Base-by-base conservation (phyloP, 2,113 vertebrate species). In the Numenius arquata region DNA sequence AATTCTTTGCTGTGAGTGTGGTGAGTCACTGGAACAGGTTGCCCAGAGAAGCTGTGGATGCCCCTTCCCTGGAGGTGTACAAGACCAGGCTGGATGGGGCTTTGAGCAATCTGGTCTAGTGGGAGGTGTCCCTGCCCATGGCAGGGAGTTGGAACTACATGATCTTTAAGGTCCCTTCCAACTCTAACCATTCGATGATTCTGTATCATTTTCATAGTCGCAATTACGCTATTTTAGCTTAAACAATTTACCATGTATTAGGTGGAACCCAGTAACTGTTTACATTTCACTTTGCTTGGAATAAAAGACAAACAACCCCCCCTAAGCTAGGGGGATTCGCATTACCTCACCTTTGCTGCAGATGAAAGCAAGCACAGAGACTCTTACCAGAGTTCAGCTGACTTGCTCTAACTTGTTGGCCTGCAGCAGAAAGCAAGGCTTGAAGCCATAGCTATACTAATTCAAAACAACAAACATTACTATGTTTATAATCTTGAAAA, bases 371-470 rank as follows among this genome's bases (percentile, higher is more conserved):
- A 84, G 59, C 65, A 76, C 73, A 71, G 32, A 81, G 55, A 74
- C 76, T 92, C 85, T 47, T 50, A 89, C 20, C 61, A 86, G 72
- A 90, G 75, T 43, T 86, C 90, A 91, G 77, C 65, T 61, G 58
- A 89, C 96, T 91, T 96, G 93, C 78, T 2, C 1, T 32, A 79
- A 93, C 96, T 85, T 87, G 93, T 14, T 78, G 66, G 87, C 66
- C 84, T 89, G 82, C 77, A 93, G 93, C 61, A 94, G 80, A 45
- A 84, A 84, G 89, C 68, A 88, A 89, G 53, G 66, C 67, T 89
- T 19, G 72, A 85, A 93, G 62, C 80, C 73, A 67, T 5, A 55
- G 63, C 73, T 85, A 38, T 8, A 17, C 77, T 66, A 47, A 75
- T 50, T 65, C 73, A 79, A 89, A 91, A 76, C 90, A 94, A 79